Base-by-base conservation (phyloP, 2,113 vertebrate species). In the Carassius gibelio region DNA sequence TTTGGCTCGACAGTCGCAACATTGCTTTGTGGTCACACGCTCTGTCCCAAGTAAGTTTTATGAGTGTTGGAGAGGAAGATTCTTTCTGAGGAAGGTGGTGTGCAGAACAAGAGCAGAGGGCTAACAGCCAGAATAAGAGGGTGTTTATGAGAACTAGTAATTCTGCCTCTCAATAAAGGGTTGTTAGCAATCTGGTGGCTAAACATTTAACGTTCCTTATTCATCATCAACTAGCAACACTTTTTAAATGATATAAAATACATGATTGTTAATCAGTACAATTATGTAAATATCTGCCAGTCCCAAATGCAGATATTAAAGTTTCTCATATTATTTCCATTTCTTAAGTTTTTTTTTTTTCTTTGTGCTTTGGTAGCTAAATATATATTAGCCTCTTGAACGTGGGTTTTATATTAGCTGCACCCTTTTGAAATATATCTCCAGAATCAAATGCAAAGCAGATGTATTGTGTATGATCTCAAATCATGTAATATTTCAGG, bases 21-120 rank as follows among this genome's bases (percentile, higher is more conserved):
- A 52, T 21, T 38, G 9, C 48, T 76, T 64, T 83, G 76, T 86
- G 64, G 36, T 61, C n/a, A 72, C 66, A 55, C 68, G 38, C 84
- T 89, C 77, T 78, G 76, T 84, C 75, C 78, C 61, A 81, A 55
- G 5, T n/a, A 79, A 84, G 95, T 97, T 97, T 92, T 96, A 96
- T 96, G 95, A 95, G 94, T 96, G 96, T 95, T 96, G 71, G 42
- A 74, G 96, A 93, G 94, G 93, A 95, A 95, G 94, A 94, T 96
- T 95, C 96, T 96, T 94, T 91, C 90, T 95, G 95, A 96, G 72
- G 15, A 77, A 98, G 97, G 95, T 95, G 95, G 94, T 95, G 94
- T 96, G 96, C 95, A 96, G 97, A 98, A 96, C 96, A 96, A 95
- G 95, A 94, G 15, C 62, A 96, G 93, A 95, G 93, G 95, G 96